Conservation (phyloP, 2,797 vertebrate genomes). For the Cyclura pinguis region DNA sequence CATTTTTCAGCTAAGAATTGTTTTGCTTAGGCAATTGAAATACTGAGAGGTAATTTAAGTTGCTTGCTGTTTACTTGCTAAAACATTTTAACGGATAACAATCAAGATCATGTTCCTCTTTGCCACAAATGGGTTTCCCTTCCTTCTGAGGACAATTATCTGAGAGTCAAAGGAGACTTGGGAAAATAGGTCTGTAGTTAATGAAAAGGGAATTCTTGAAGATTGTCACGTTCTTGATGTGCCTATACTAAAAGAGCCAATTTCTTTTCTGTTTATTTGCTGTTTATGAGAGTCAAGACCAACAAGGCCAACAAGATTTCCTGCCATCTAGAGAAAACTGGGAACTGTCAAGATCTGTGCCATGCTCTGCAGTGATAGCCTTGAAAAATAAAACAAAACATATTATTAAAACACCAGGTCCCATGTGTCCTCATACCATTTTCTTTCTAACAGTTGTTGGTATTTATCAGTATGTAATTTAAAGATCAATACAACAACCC, state of each 20-base stretch:
- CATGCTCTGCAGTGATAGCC: too few relatives aligned
- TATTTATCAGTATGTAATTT: too few relatives aligned
- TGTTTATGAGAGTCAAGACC: not conserved
- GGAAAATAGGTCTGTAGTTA: conserved; percentile 19
- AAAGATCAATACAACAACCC: not conserved
- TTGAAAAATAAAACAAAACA: not conserved
- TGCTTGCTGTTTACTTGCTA: conserved; percentile 41
- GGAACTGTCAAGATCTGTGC: not conserved
- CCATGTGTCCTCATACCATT: not conserved
- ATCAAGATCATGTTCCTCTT: conserved; percentile 46
- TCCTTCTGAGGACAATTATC: not conserved
- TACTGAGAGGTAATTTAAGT: conserved; percentile 1
- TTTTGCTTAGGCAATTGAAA: conserved; percentile 46
- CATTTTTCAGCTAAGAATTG: conserved; percentile 38
- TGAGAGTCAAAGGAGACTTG: conserved; percentile 26
- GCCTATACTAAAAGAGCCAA: not conserved
- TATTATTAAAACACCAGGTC: not conserved
- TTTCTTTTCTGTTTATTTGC: not conserved
- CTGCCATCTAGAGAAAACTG: not conserved
- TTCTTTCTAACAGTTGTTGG: not conserved
- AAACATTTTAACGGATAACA: conserved; percentile 44
- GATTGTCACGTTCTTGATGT: not conserved
- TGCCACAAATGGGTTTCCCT: conserved; percentile 14
- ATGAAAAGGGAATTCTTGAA: conserved; percentile 6
- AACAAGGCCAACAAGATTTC: not conserved